These are phyloP conservation scores for Peribatodes rhomboidaria DNA, from an alignment of 2,888 invertebrate species.

Conservation along the genomic window DNA sequence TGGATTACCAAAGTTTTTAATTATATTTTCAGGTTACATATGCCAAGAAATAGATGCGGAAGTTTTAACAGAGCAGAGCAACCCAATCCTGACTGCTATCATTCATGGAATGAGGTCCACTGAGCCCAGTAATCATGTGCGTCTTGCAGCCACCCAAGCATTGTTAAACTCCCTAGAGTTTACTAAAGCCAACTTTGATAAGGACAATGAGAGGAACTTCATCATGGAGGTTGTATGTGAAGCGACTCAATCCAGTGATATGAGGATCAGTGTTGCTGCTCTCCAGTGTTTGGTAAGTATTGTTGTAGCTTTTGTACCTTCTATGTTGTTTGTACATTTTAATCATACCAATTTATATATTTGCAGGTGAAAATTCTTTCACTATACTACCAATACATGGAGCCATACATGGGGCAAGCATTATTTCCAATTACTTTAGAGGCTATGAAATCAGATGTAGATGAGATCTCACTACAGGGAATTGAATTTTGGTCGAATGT, in stretches of 20 bases:
- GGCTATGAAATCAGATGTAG: conserved; percentile 98
- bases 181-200: conserved; percentile 99
- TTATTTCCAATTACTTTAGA: conserved; percentile 99
- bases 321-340: conserved; percentile 3
- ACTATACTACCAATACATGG: conserved; percentile 99
- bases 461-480: conserved; percentile 98
- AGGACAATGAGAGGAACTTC: conserved; percentile 98
- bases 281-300: conserved; percentile 96
- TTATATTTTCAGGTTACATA: conserved; percentile 89
- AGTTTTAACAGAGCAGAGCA: conserved; percentile 96
- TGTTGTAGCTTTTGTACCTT: neutral
- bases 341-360: conserved; percentile 12
- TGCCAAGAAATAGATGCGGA: conserved; percentile 99
- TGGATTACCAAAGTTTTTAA: neutral
- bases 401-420: conserved; percentile 99
- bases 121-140: conserved; percentile 97
- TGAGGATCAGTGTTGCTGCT: conserved; percentile 97
- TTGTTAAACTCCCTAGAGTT: conserved; percentile 99
- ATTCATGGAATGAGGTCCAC: conserved; percentile 99
- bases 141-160: conserved; percentile 98
- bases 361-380: conserved; percentile 95
- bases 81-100: conserved; percentile 99
- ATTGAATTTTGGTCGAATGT: conserved; percentile 99
- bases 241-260: conserved; percentile 97
- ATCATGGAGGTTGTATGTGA: conserved; percentile 99